Evolutionary conservation across 2,888 invertebrate genomes (phyloP).

Genomic region (Steinernema carpocapsae): DNA sequence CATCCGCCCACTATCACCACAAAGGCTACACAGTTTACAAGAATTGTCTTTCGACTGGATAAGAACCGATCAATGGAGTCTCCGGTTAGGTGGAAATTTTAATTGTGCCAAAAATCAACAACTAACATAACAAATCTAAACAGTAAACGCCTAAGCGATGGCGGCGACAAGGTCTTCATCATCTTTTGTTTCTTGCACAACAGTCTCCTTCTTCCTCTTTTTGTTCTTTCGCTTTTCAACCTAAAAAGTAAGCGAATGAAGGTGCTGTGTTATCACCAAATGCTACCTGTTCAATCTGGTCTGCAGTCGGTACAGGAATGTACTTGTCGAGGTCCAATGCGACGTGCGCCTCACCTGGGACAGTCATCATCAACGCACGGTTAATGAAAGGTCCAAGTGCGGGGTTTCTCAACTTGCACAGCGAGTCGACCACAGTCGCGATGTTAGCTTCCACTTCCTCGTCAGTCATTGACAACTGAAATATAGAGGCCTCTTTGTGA

Average conservation of each 20-base stretch:
- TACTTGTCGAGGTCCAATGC: conserved; percentile 60
- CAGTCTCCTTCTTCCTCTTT: conserved; percentile 59
- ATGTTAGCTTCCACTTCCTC: conserved; percentile 65
- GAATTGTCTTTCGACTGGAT: conserved; percentile 26
- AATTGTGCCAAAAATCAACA: conserved; percentile 16
- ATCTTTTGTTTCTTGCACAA: conserved; percentile 47
- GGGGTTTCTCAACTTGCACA: conserved; percentile 62
- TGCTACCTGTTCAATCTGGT: conserved; percentile 62
- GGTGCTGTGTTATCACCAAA: not conserved
- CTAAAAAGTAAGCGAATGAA: conserved; percentile 46
- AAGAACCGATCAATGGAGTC: not conserved
- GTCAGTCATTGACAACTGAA: conserved; percentile 62
- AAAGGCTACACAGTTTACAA: not conserved
- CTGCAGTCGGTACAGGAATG: conserved; percentile 63
- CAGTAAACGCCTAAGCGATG: conserved; percentile 31
- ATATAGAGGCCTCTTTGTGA: not conserved
- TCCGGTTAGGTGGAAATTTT: no score
- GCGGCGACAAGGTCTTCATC: conserved; percentile 40
- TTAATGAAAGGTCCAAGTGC: conserved; percentile 67
- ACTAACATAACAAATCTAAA: conserved; percentile 22
- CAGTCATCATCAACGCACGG: conserved; percentile 60
- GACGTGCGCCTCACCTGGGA: conserved; percentile 57
- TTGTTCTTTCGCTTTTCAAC: conserved; percentile 58
- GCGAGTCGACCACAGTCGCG: conserved; percentile 54
- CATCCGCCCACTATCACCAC: not conserved